These are phyloP conservation scores for Neodiprion virginianus DNA, from an alignment of 1,140 invertebrate genomes.

Conservation along the genomic window DNA sequence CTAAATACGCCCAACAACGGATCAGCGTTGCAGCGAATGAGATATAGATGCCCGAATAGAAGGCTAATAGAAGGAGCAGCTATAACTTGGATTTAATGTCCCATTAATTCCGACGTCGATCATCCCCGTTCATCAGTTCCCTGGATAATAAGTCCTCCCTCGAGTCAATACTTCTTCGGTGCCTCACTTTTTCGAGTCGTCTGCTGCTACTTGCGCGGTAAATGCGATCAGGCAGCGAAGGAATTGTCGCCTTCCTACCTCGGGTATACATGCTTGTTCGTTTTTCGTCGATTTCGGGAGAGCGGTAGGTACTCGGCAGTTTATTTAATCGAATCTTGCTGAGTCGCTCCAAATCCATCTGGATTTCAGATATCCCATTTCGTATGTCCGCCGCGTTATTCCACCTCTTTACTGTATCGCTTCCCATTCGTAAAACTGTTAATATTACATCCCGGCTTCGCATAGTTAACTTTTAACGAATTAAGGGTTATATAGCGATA, in stretches of 20 bases:
- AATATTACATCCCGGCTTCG: no score
- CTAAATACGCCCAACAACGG: constrained; percentile 1
- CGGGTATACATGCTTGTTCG: neutral
- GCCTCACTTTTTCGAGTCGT: neutral
- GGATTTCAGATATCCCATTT: neutral
- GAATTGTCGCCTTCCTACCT: neutral
- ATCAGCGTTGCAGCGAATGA: neutral
- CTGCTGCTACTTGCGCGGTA: neutral
- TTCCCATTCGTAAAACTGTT: no score
- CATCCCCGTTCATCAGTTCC: neutral
- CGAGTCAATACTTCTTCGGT: neutral
- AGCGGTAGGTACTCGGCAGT: neutral
- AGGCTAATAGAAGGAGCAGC: neutral
- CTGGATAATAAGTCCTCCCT: neutral
- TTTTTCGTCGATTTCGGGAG: neutral
- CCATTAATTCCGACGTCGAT: constrained; percentile 1
- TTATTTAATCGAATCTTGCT: constrained; percentile 4
- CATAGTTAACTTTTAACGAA: no score
- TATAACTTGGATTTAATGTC: constrained; percentile 2
- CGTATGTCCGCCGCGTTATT: neutral
- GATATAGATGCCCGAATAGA: neutral
- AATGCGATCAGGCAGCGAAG: neutral
- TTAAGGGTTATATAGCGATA: no score
- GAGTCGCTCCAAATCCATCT: constrained; percentile 3
- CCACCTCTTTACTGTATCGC: no score